phyloP scores from a whole-genome alignment of 2,888 invertebrate genomes.

The Dolichomitus sp. region DNA sequence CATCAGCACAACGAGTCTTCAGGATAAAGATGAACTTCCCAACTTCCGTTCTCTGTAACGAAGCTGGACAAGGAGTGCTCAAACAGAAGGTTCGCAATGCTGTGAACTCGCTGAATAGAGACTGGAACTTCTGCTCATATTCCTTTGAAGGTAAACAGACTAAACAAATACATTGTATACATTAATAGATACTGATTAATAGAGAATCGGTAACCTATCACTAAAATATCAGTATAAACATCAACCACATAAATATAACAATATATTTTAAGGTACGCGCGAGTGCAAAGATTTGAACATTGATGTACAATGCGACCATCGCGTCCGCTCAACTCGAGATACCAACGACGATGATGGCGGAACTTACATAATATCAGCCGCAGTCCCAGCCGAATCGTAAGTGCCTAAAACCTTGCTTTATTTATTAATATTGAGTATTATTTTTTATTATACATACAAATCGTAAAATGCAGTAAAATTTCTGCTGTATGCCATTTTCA shows the following conservation, averaged over 20 bases:
- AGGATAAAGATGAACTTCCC: slow-evolving; percentile 98
- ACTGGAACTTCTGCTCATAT: slow-evolving; percentile 99
- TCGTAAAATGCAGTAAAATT: slow-evolving; percentile 2
- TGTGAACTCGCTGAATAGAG: slow-evolving; percentile 96
- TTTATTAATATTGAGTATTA: not conserved
- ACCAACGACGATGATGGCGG: slow-evolving; percentile 90
- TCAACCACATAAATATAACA: not conserved
- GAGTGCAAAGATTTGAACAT: slow-evolving; percentile 97
- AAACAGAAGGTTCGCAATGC: slow-evolving; percentile 96
- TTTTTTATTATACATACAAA: slow-evolving; percentile 3
- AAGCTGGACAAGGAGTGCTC: slow-evolving; percentile 97
- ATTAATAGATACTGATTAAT: too few species aligned
- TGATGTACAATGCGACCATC: slow-evolving; percentile 96
- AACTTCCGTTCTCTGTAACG: slow-evolving; percentile 98
- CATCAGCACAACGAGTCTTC: slow-evolving; percentile 97
- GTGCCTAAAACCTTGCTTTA: slow-evolving; percentile 81
- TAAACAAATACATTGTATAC: not conserved
- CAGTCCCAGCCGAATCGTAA: slow-evolving; percentile 95
- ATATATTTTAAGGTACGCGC: slow-evolving; percentile 88
- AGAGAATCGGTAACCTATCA: too few species aligned
- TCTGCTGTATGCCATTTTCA: slow-evolving; percentile 22
- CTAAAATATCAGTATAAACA: too few species aligned
- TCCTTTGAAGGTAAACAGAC: slow-evolving; percentile 91
- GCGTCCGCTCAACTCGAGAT: slow-evolving; percentile 86
- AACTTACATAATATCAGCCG: slow-evolving; percentile 93